phyloP scores from a whole-genome alignment of 2,888 invertebrate genomes.

The Eurytoma adleriae region DNA sequence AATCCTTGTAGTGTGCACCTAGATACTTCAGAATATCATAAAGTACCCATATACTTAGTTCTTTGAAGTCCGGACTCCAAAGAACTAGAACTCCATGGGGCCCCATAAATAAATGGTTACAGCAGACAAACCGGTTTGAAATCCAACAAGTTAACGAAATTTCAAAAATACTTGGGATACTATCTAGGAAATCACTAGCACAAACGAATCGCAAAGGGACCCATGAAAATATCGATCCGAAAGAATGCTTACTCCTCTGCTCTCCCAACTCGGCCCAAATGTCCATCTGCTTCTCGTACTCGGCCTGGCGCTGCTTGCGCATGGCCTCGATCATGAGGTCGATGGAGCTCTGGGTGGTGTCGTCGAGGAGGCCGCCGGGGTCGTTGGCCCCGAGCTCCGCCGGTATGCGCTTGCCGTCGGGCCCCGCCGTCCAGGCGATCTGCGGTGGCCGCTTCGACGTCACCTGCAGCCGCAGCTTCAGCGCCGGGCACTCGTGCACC shows the following conservation, averaged over 20 bases:
- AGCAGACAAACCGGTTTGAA: too few species aligned
- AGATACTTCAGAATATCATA: too few species aligned
- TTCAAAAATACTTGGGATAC: too few species aligned
- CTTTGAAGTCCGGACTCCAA: too few species aligned
- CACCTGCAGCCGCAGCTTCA: slow-evolving; percentile 19
- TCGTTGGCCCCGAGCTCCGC: neutral
- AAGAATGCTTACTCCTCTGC: slow-evolving; percentile 19
- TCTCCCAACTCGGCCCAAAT: slow-evolving; percentile 34
- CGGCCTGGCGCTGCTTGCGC: slow-evolving; percentile 10
- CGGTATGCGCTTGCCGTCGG: neutral
- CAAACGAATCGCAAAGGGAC: too few species aligned
- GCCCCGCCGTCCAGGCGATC: neutral
- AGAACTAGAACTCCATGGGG: too few species aligned
- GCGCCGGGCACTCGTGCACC: slow-evolving; percentile 46
- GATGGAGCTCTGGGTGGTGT: slow-evolving; percentile 19
- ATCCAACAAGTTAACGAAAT: too few species aligned
- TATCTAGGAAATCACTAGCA: too few species aligned
- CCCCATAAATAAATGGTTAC: too few species aligned
- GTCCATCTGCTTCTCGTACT: slow-evolving; percentile 44
- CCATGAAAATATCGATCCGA: too few species aligned
- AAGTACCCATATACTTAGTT: too few species aligned
- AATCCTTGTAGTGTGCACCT: too few species aligned
- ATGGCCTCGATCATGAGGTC: slow-evolving; percentile 10
- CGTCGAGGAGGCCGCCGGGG: neutral
- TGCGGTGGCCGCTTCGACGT: neutral